Percentiles rank a stretch among this genome's conserved stretches.
These are phyloP conservation scores for Harpalus rufipes DNA, from an alignment of 2,888 invertebrate genomes.

Conservation along the genomic window DNA sequence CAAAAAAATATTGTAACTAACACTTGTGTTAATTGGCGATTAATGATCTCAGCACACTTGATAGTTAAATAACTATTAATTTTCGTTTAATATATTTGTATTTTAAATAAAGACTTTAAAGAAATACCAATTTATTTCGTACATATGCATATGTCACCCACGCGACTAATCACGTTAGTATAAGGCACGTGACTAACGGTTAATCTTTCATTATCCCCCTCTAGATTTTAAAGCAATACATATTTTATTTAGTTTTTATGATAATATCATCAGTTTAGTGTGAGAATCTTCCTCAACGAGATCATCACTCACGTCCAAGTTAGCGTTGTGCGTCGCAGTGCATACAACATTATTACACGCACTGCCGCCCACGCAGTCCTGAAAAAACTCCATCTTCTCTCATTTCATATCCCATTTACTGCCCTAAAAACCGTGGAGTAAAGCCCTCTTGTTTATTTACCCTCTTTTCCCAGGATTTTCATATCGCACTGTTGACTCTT, in stretches of 20 bases:
- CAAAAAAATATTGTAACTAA: too few species aligned
- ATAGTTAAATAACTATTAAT: too few species aligned
- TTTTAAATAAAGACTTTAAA: too few species aligned
- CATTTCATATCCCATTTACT: conserved; percentile 74
- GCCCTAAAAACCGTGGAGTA: conserved; percentile 73
- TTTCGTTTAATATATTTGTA: too few species aligned
- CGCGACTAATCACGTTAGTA: too few species aligned
- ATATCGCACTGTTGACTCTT: conserved; percentile 58
- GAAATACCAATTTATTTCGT: too few species aligned
- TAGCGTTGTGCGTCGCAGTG: background rate
- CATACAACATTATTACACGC: conserved; percentile 65
- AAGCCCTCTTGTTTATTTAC: conserved; percentile 69
- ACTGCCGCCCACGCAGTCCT: conserved; percentile 51
- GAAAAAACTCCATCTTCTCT: conserved; percentile 68
- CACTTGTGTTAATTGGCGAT: too few species aligned
- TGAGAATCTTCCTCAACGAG: conserved; percentile 29
- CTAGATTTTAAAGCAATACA: background rate
- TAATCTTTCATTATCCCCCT: background rate
- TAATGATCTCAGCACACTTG: too few species aligned
- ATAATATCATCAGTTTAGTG: background rate
- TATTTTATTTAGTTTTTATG: background rate
- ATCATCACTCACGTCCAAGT: conserved; percentile 46
- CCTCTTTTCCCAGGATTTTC: conserved; percentile 56
- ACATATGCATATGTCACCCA: too few species aligned
- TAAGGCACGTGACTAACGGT: too few species aligned